Evolutionary conservation across 2,888 invertebrate species (phyloP), one percentile per base, ranked within the genome.

Genomic region (Cetonia aurata): DNA sequence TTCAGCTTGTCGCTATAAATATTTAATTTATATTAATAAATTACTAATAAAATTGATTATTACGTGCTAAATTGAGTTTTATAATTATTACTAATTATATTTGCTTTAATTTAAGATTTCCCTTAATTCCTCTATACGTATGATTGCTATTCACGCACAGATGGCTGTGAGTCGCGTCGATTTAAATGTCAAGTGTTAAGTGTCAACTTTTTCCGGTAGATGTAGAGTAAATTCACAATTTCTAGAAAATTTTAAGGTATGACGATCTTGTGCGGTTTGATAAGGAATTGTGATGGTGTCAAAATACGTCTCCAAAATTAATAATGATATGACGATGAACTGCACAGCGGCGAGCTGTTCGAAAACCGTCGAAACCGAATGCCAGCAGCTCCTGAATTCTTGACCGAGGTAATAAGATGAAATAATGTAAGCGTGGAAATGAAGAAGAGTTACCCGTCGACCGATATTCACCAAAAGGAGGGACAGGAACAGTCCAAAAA

Each of bases 401-500:
- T 85, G 85, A 85, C 84, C 82, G 81, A 80, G 80, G 77, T 81
- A 80, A 79, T 25, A 25, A 78, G 75, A 80, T 78, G 78, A 85
- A 78, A 85, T 86, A 74, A 72, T 67, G 72, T 74, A 73, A 87
- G 86, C 86, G 83, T 84, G 84, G 85, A 86, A 79, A 86, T 88
- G 88, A 88, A 86, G 85, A 88, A 86, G 82, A 82, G 82, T 77
- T 86, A 85, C 79, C 52, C 85, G 25, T 25, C 25, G 78, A 82
- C 85, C 78, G 85, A 85, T 80, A 86, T 87, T 82, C 85, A 83
- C 76, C 86, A 86, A 79, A 84, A 86, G 77, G 88, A 87, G 80
- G 85, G 85, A 80, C 86, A 87, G 77, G 88, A 88, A 79, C 83
- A 86, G 78, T 86, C 88, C 70, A 87, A 86, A 82, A 87, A 88